Conservation (phyloP, 1,140 invertebrate species). For the Sitophilus oryzae region DNA sequence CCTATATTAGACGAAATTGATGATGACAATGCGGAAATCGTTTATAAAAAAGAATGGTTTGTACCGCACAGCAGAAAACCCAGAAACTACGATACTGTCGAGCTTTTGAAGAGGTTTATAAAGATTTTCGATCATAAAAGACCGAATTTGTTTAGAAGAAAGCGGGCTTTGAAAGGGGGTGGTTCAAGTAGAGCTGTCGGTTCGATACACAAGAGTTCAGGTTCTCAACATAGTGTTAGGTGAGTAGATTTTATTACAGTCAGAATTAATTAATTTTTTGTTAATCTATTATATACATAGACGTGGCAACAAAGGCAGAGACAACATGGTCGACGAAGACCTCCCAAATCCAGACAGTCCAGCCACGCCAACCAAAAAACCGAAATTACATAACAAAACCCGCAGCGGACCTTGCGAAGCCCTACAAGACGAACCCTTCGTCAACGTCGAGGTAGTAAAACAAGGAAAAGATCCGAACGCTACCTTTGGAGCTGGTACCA, state of each 20-base stretch:
- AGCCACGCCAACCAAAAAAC: slow-evolving; percentile 26
- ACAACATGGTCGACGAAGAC: slow-evolving; percentile 14
- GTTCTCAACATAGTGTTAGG: slow-evolving; percentile 4
- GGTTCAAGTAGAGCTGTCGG: slow-evolving; percentile 25
- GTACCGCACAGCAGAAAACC: slow-evolving; percentile 15
- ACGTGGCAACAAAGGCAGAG: slow-evolving; percentile 32
- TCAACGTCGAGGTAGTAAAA: slow-evolving; percentile 61
- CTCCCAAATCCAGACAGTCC: slow-evolving; percentile 17
- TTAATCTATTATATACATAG: slow-evolving; percentile 19
- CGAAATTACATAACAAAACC: slow-evolving; percentile 38
- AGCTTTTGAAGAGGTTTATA: neutral
- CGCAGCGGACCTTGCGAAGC: slow-evolving; percentile 49
- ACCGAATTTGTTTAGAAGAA: slow-evolving; percentile 14
- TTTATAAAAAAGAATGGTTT: neutral
- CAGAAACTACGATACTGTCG: neutral
- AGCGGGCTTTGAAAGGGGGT: slow-evolving; percentile 35
- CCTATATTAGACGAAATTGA: neutral
- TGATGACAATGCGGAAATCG: neutral
- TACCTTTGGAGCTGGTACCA: slow-evolving; percentile 58
- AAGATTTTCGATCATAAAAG: neutral
- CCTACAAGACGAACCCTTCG: slow-evolving; percentile 56
- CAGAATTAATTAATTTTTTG: neutral
- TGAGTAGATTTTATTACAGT: neutral
- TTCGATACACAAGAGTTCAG: slow-evolving; percentile 16
- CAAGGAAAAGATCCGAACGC: slow-evolving; percentile 51